A percentile compares a stretch with the other conserved stretches of the same genome.
Evolutionary conservation across 2,797 vertebrate genomes (phyloP).

Genomic region (Balearica regulorum): DNA sequence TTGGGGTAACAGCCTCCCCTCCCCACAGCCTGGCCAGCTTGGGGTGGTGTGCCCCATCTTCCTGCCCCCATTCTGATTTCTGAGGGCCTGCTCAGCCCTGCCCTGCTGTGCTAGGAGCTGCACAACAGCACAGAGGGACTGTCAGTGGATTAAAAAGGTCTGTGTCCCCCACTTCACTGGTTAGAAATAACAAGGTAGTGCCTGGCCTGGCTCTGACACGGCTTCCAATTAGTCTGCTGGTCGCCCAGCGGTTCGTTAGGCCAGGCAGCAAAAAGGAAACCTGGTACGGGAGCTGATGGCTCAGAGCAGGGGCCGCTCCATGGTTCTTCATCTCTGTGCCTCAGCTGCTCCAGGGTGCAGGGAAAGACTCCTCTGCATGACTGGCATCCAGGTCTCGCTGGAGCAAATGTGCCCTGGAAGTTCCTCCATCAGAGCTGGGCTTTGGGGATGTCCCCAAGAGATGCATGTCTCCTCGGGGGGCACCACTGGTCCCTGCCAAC

Average conservation of each 20-base stretch:
- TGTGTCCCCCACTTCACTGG: not conserved
- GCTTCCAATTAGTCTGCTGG: not conserved
- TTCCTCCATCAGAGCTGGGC: not conserved
- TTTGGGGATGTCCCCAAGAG: not conserved
- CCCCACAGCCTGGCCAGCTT: not conserved
- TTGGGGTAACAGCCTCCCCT: not conserved
- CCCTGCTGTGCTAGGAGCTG: not conserved
- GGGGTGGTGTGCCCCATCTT: not conserved
- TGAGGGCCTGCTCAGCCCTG: not conserved
- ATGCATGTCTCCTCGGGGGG: rapidly evolving
- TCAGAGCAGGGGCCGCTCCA: not conserved
- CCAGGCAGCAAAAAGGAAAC: not conserved
- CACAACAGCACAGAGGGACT: not conserved
- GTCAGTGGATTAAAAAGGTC: not conserved
- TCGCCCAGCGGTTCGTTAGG: not conserved
- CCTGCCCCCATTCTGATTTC: not conserved
- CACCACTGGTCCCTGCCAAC: not conserved
- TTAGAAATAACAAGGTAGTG: constrained; percentile 24
- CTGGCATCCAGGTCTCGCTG: not conserved
- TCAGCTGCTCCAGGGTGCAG: not conserved
- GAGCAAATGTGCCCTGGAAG: not conserved
- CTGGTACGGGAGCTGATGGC: not conserved
- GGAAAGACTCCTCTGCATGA: no score
- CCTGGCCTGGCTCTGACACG: not conserved
- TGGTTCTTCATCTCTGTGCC: not conserved